Base-by-base conservation (phyloP, 64 coral and sea anemone species). In the Stylophora pistillata region DNA sequence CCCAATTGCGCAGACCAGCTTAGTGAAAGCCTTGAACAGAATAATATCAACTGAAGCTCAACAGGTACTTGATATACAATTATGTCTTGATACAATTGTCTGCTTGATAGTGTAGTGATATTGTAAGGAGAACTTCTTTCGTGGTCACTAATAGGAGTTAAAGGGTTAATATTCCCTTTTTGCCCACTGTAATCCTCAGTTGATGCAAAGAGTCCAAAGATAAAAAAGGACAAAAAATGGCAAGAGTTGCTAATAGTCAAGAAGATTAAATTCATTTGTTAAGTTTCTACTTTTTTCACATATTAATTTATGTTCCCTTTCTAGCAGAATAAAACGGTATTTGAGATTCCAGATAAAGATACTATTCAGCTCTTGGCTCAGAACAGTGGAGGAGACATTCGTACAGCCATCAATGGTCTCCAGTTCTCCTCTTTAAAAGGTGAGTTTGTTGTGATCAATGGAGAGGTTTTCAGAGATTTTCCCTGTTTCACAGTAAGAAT, bases 381-480 rank as follows among this genome's bases (percentile, higher is more conserved):
- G 34, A 95, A 71, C 52, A 93, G 97, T 81, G 88, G 90, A 52
- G 97, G 97, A 47, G 97, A 99, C 79, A 93, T 99, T 9, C 86
- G 97, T 65, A 93, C 93, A 71, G 88, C 94, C 1, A 95, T 99
- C 9, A 99, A 99, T 91, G 87, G 90, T 31, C 70, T 99, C 16
- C 97, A 99, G 77, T 99, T 99, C 66, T 93, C 90, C 10, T 99
- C 93, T 76, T 81, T 92, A 30, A 95, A 91, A 93, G 93, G 96
- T 92, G 75, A 84, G 62, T n/a, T 9, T 68, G n/a, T 4, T 26
- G 26, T 3, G 26, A 68, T 26, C 17, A 13, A 60, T 68, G 64
- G 25, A 34, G 27, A 41, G 32, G 32, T 15, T 73, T 75, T 33
- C 73, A 75, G 32, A 75, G 33, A 75, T 37, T 41, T 20, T 75